Percentiles rank a stretch among this genome's conserved stretches.
Conservation (phyloP, 2,888 invertebrate genomes). For the Acrocyrtus sp. region DNA sequence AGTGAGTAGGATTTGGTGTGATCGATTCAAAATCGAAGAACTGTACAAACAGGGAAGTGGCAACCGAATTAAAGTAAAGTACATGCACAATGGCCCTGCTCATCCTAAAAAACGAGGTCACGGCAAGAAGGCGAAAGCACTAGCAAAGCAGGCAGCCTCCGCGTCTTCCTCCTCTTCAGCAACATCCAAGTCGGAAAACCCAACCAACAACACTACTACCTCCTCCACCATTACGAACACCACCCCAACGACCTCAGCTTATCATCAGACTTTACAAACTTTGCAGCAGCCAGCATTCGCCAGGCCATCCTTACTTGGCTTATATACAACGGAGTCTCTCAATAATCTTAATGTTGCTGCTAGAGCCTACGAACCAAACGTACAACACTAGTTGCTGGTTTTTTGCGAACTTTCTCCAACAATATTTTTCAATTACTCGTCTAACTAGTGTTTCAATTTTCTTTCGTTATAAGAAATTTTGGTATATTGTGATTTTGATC, state of each 20-base stretch:
- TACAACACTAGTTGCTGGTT: slow-evolving; percentile 14
- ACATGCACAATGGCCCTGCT: slow-evolving; percentile 38
- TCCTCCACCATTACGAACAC: background rate
- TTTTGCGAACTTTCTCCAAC: background rate
- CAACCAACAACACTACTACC: slow-evolving; percentile 3
- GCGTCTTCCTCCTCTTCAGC: background rate
- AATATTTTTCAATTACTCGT: too few species aligned
- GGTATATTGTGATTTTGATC: too few species aligned
- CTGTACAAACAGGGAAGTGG: slow-evolving; percentile 46
- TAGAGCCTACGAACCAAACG: slow-evolving; percentile 30
- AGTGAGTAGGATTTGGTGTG: slow-evolving; percentile 51
- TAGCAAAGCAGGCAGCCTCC: slow-evolving; percentile 38
- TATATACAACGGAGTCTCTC: slow-evolving; percentile 33
- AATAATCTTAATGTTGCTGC: slow-evolving; percentile 25
- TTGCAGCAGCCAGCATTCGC: slow-evolving; percentile 40
- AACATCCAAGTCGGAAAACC: slow-evolving; percentile 6
- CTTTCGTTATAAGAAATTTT: too few species aligned
- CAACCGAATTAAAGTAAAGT: slow-evolving; percentile 48
- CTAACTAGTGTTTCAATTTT: too few species aligned
- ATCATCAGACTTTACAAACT: slow-evolving; percentile 39
- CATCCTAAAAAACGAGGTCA: slow-evolving; percentile 43
- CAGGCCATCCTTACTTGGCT: slow-evolving; percentile 30
- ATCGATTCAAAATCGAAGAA: slow-evolving; percentile 51
- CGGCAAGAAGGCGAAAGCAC: slow-evolving; percentile 37
- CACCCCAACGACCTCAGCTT: slow-evolving; percentile 23